phyloP scores from a whole-genome alignment of 2,797 vertebrate genomes.

The Meriones psammophilus region DNA sequence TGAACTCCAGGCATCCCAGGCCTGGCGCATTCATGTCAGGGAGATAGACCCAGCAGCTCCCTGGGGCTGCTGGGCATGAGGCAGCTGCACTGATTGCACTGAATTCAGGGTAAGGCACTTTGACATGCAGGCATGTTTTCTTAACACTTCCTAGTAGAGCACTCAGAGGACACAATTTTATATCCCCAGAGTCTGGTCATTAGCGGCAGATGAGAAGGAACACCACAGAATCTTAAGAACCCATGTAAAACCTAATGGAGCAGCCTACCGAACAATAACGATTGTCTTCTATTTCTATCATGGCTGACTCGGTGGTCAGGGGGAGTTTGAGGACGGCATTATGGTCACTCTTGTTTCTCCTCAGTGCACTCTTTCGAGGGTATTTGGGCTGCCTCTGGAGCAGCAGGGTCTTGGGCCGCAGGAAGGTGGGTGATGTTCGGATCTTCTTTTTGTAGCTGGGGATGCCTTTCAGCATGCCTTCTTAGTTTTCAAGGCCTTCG shows the following conservation, averaged over 20 bases:
- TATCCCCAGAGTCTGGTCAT: background rate
- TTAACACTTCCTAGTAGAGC: background rate
- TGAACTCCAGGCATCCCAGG: background rate
- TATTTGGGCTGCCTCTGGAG: too few relatives aligned
- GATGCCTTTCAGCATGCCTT: too few relatives aligned
- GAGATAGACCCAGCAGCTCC: background rate
- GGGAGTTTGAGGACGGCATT: too few relatives aligned
- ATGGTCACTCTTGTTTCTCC: too few relatives aligned
- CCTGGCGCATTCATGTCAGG: too few relatives aligned
- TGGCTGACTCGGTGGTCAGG: too few relatives aligned
- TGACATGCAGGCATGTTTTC: background rate
- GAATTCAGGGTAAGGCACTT: background rate
- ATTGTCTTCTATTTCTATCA: too few relatives aligned
- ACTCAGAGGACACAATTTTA: background rate
- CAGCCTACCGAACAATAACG: background rate
- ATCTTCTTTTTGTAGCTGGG: too few relatives aligned
- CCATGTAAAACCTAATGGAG: background rate
- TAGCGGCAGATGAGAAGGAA: conserved; percentile 31
- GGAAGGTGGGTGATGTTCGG: too few relatives aligned
- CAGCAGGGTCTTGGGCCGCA: too few relatives aligned
- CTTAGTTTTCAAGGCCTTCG: too few relatives aligned
- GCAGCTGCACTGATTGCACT: background rate
- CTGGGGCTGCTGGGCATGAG: background rate
- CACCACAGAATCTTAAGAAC: background rate
- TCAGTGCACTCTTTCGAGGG: too few relatives aligned